Conservation (phyloP, 2,797 vertebrate species). For the Oryzias sinensis region DNA sequence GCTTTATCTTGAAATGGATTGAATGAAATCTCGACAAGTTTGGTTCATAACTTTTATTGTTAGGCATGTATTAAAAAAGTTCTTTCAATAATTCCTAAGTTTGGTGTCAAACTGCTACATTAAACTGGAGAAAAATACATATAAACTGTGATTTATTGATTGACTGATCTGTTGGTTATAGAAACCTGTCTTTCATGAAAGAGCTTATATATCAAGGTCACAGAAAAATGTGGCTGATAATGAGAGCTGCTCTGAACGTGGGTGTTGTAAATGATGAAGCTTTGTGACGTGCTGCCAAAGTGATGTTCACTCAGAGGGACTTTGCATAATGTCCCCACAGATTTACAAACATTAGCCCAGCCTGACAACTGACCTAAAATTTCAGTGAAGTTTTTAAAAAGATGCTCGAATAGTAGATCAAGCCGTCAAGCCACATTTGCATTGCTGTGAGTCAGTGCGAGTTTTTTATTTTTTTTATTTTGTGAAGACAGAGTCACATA, state of each 20-base stretch:
- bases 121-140: no score
- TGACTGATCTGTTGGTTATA: no score
- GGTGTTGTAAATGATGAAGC: background rate
- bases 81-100: no score
- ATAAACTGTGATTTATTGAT: no score
- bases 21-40: no score
- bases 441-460: background rate
- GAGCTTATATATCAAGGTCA: no score
- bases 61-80: no score
- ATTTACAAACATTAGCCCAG: background rate
- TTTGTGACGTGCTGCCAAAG: constrained; percentile 3
- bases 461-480: background rate
- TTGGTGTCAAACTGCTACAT: no score
- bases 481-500: background rate
- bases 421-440: background rate
- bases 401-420: background rate
- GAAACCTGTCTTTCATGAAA: no score
- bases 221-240: no score
- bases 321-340: constrained; percentile 1
- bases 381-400: constrained; percentile 1
- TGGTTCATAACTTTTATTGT: no score
- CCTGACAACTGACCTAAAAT: background rate
- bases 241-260: background rate
- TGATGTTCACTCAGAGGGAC: background rate
- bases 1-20: constrained; percentile 12